A percentile compares a stretch with the other conserved stretches of the same genome.
Evolutionary conservation across 2,797 vertebrate genomes (phyloP).

Genomic region (Hirundo rustica): DNA sequence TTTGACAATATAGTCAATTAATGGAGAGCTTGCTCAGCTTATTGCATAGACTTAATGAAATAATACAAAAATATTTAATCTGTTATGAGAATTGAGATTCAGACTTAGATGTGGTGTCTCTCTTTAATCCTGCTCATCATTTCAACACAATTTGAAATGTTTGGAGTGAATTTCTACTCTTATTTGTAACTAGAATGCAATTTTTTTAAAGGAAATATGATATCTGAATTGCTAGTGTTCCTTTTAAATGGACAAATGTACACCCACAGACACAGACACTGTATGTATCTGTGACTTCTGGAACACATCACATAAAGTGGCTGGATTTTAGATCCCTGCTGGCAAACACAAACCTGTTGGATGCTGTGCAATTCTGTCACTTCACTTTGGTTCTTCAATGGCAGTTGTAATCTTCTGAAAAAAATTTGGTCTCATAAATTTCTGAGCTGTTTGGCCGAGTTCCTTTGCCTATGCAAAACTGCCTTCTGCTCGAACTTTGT

Average conservation of each 20-base stretch:
- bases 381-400: conserved; percentile 8
- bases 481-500: background rate
- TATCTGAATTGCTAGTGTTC: background rate
- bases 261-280: background rate
- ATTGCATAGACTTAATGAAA: background rate
- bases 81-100: background rate
- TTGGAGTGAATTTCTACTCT: background rate
- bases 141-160: background rate
- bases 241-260: background rate
- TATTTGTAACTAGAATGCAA: background rate
- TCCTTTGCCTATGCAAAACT: conserved; percentile 3
- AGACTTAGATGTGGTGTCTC: background rate
- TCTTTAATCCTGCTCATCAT: background rate
- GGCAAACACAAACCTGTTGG: conserved; percentile 7
- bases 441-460: background rate
- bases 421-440: background rate
- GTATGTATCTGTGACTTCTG: background rate
- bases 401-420: background rate
- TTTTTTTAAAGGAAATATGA: background rate
- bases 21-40: background rate
- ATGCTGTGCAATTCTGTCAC: conserved; percentile 32
- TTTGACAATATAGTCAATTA: background rate
- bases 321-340: background rate
- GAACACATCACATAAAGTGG: background rate
- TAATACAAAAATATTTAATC: background rate